Conservation (phyloP, 1,140 invertebrate genomes). For the Micrasema minimum region DNA sequence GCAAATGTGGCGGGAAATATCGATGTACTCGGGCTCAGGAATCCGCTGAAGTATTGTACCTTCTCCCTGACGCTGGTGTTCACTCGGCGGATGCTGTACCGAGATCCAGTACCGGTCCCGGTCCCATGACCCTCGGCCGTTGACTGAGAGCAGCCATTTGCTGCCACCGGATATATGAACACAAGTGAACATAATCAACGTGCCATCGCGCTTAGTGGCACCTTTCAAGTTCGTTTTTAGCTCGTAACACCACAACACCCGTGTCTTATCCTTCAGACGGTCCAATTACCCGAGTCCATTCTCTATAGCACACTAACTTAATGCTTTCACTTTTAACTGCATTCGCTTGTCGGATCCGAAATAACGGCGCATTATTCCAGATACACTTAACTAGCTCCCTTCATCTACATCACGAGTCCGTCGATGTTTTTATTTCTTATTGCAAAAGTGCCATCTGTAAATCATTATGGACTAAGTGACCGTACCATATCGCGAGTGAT, state of each 20-base stretch:
- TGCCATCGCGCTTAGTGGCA: neutral
- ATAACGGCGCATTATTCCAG: no score
- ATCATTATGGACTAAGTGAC: no score
- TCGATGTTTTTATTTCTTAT: no score
- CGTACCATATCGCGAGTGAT: no score
- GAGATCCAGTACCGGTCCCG: no score
- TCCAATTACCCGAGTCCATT: neutral
- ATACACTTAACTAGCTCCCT: no score
- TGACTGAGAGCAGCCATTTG: slow-evolving; percentile 9
- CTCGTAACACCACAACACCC: slow-evolving; percentile 3
- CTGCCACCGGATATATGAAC: neutral
- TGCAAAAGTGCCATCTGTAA: no score
- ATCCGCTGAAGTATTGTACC: slow-evolving; percentile 15
- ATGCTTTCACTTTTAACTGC: no score
- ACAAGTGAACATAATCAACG: neutral
- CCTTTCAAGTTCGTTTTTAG: slow-evolving; percentile 15
- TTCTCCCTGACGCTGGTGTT: neutral
- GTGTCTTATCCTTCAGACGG: neutral
- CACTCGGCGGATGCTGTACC: slow-evolving; percentile 39
- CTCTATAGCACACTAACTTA: no score
- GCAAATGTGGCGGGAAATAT: slow-evolving; percentile 1
- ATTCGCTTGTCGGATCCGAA: no score
- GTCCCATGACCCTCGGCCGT: slow-evolving; percentile 33
- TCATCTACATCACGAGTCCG: no score
- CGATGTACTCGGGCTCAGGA: neutral